phyloP scores from a whole-genome alignment of 2,888 invertebrate species.

The Mechanitis messenoides region DNA sequence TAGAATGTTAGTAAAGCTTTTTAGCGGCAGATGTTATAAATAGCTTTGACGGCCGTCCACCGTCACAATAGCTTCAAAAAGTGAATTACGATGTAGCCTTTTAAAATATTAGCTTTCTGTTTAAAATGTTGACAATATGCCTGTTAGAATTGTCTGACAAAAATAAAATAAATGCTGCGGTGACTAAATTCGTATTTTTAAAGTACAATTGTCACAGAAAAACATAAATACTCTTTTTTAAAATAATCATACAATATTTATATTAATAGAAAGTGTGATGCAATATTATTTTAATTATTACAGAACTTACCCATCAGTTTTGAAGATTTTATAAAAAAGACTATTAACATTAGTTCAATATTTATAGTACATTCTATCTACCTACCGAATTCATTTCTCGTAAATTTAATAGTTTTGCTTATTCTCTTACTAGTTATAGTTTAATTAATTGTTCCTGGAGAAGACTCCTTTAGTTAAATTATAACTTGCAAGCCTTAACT shows the following conservation, averaged over 20 bases:
- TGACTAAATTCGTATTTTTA: not conserved
- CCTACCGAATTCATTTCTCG: constrained; percentile 45
- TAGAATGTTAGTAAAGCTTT: constrained; percentile 32
- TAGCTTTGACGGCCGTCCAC: constrained; percentile 34
- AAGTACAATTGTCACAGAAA: not conserved
- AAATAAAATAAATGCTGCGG: not conserved
- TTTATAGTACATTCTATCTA: constrained; percentile 31
- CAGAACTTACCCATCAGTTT: too few species aligned
- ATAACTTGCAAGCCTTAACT: constrained; percentile 42
- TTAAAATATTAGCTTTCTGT: constrained; percentile 18
- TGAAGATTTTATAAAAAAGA: too few species aligned
- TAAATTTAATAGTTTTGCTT: constrained; percentile 34
- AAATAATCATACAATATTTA: too few species aligned
- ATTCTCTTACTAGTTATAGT: constrained; percentile 48
- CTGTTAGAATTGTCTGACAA: not conserved
- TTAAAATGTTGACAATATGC: constrained; percentile 2
- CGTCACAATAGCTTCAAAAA: constrained; percentile 29
- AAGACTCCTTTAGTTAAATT: constrained; percentile 58
- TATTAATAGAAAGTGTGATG: too few species aligned
- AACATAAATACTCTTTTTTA: not conserved
- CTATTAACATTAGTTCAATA: too few species aligned
- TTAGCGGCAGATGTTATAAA: constrained; percentile 36
- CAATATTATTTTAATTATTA: too few species aligned
- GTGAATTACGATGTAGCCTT: constrained; percentile 23
- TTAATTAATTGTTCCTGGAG: constrained; percentile 59